Evolutionary conservation across 2,113 vertebrate species (phyloP), one percentile per base, ranked within the genome.

Genomic region (Malurus alboscapulatus): DNA sequence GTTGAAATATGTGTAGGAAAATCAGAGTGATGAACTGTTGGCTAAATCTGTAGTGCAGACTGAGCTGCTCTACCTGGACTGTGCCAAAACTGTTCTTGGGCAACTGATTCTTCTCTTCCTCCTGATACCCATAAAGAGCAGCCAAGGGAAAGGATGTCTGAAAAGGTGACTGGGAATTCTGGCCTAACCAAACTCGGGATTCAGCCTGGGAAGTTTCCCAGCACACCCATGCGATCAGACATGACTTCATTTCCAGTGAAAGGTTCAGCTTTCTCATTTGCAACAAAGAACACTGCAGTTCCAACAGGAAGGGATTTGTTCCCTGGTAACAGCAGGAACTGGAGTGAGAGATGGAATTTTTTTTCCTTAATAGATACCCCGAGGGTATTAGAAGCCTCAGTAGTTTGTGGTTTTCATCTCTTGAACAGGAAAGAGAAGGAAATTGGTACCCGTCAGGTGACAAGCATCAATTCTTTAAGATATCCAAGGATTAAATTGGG

Each of bases 161-260:
- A 55, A 38, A 26, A 48, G 42, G 10, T 40, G 30, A 51, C 55
- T 67, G 72, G 45, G 55, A 93, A 67, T 92, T 80, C 25, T 36
- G 68, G 63, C 54, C 51, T 66, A 36, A 72, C 51, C 20, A 36
- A 38, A 12, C 25, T 57, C 0, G 0, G 42, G 25, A 53, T 84
- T 78, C 54, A 68, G 88, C 36, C 80, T 84, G 77, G 53, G 73
- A 87, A 84, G 73, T 62, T 92, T 84, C 71, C 72, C 57, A 92
- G 86, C 74, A 44, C 51, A 59, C 30, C 38, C 17, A 9, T 68
- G 77, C 84, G 66, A 27, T 87, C 88, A 92, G 94, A 96, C 87
- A 50, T 96, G 61, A 82, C 91, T 94, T 96, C 88, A 91, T 93
- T 92, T 88, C 84, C 86, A 91, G 71, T 53, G 62, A 78, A 75